Evolutionary conservation across 2,888 invertebrate genomes (phyloP), one percentile per base, ranked within the genome.

Genomic region (Tyria jacobaeae): DNA sequence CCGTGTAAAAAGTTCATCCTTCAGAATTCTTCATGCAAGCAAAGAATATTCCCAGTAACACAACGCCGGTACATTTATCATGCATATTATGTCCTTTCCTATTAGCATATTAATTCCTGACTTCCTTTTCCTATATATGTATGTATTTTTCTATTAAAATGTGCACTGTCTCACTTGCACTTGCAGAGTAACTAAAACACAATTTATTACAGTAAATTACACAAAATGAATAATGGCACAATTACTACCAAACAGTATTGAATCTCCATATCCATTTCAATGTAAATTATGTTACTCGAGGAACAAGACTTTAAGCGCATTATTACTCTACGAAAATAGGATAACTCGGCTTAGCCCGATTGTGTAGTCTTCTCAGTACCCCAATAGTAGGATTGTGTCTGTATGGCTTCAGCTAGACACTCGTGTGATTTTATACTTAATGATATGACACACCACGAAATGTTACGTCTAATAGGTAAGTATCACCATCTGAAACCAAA

Each of bases 291-390:
- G 48, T 64, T 53, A 53, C 34, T 24, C 12, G 53, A 48, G n/a
- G 64, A 61, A 65, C 25, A 71, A 31, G 55, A 27, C 17, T 44
- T 24, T 71, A 65, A 70, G 60, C 58, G 59, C 55, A 71, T 73
- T 76, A 76, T 59, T 14, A 62, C 65, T 68, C 50, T 24, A 62
- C 69, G 54, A 78, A 75, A 76, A 79, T 73, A 75, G 71, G 68
- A 76, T 75, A 66, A 68, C 68, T 71, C 56, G 48, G 57, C 64
- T 75, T 71, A 72, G 71, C 60, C 68, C 62, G 66, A 80, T 79
- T 78, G 72, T 67, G 65, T 76, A 71, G 68, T 70, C 75, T 75
- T 80, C 71, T 74, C 64, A 73, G 70, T 79, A 66, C 39, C 1
- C 49, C 17, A 52, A 15, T 50, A 54, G 34, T n/a, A 9, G 62